These are phyloP conservation scores for Oryzias javanicus DNA, from an alignment of 2,113 vertebrate species.

Conservation along the genomic window DNA sequence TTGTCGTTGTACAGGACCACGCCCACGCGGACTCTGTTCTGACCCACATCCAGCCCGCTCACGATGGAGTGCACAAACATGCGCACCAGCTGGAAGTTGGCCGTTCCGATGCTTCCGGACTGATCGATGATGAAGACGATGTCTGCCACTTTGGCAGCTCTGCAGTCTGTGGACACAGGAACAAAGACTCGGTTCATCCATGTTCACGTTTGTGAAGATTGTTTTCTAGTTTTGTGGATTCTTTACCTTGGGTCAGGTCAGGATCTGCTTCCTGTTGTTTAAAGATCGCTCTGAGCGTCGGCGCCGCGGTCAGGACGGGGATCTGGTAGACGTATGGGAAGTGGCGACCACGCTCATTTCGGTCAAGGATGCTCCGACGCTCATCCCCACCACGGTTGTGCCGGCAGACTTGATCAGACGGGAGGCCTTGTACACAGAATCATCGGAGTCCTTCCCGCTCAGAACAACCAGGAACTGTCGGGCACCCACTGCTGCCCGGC, in stretches of 20 bases:
- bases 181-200: too few relatives aligned
- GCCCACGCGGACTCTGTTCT: constrained; percentile 69
- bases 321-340: constrained; percentile 26
- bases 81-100: constrained; percentile 74
- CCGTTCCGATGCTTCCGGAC: constrained; percentile 62
- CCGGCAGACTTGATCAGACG: constrained; percentile 67
- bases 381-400: constrained; percentile 71
- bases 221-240: neutral
- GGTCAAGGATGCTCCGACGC: constrained; percentile 36
- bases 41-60: constrained; percentile 61
- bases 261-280: constrained; percentile 30
- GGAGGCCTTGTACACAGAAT: constrained; percentile 49
- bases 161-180: constrained; percentile 74
- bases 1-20: constrained; percentile 74
- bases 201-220: too few relatives aligned
- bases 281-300: constrained; percentile 52
- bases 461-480: constrained; percentile 77
- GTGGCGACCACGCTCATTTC: constrained; percentile 60
- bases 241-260: constrained; percentile 34
- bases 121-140: constrained; percentile 84
- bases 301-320: neutral
- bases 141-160: constrained; percentile 71
- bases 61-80: constrained; percentile 77
- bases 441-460: constrained; percentile 72
- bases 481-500: constrained; percentile 67